Conservation (phyloP, 2,113 vertebrate species). For the Oceanodroma tethys region DNA sequence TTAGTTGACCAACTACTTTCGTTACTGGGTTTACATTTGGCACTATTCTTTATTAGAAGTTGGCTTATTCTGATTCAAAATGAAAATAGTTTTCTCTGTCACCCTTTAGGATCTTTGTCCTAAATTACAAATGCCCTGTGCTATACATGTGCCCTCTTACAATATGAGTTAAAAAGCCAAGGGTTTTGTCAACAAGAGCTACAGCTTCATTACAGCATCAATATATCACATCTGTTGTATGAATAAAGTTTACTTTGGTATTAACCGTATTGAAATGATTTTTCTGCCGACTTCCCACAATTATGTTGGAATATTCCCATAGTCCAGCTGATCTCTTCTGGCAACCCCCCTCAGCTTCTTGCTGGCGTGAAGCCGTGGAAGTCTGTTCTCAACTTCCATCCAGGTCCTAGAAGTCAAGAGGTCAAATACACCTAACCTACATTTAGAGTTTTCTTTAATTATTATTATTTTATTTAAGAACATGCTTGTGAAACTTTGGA, state of each 20-base stretch:
- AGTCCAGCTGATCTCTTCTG: neutral
- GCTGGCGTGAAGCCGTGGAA: neutral
- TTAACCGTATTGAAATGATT: neutral
- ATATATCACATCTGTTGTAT: too few species aligned
- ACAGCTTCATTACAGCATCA: neutral
- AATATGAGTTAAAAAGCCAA: neutral
- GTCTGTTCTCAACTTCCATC: neutral
- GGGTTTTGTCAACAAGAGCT: neutral
- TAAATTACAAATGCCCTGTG: neutral
- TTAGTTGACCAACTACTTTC: neutral
- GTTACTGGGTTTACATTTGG: neutral
- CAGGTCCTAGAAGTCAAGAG: neutral
- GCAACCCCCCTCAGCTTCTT: neutral
- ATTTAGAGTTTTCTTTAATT: neutral
- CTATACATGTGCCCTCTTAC: neutral
- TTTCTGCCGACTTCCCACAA: neutral
- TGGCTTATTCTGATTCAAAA: neutral
- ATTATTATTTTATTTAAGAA: neutral
- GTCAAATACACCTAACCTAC: neutral
- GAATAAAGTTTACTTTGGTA: neutral
- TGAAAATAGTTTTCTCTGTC: neutral
- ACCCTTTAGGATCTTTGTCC: neutral
- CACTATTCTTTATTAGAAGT: neutral
- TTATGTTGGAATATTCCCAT: neutral
- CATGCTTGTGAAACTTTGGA: neutral